Evolutionary conservation across 2,113 vertebrate species (phyloP), one percentile per base, ranked within the genome.

Genomic region (Pseudorasbora parva): DNA sequence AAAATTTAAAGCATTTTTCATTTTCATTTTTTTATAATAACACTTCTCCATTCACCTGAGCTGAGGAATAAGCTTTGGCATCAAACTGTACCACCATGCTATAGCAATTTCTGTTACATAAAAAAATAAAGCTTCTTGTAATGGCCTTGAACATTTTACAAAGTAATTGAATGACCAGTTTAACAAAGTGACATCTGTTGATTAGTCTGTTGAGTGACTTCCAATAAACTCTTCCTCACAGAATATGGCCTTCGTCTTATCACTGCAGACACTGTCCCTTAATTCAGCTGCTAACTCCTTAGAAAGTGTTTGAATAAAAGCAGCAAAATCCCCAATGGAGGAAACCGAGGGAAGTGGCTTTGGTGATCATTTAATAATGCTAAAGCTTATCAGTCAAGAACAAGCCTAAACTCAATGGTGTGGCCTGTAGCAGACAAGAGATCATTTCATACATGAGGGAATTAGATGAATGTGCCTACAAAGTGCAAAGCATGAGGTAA

Each of bases 391-490:
- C 84, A 72, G 71, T 62, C 33, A 37, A 81, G 25, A 54, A 51
- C 77, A 85, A 85, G 83, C 66, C 69, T 78, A 68, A 87, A 82
- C 76, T 81, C 85, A 89, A 82, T 87, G 88, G 30, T 82, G 56
- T 84, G 71, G 51, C 62, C 45, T 56, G 41, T 68, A 69, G 78
- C 77, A 73, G 62, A 37, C 33, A 78, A 66, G 77, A 87, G 81
- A 85, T 73, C 37, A 83, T 82, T 87, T 87, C 76, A 87, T 84
- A 80, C 76, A 80, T 78, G 79, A 83, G 66, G 76, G 84, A 89
- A 75, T 81, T 83, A 88, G 80, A 89, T 85, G 78, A 88, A 86
- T 87, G 64, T 54, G 75, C 56, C 62, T 84, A 88, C 78, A 88
- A 89, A 84, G 76, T 88, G 59, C 82, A 62, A 88, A 64, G 68